Conservation (phyloP, 2,797 vertebrate species). For the Manis crassicaudata region DNA sequence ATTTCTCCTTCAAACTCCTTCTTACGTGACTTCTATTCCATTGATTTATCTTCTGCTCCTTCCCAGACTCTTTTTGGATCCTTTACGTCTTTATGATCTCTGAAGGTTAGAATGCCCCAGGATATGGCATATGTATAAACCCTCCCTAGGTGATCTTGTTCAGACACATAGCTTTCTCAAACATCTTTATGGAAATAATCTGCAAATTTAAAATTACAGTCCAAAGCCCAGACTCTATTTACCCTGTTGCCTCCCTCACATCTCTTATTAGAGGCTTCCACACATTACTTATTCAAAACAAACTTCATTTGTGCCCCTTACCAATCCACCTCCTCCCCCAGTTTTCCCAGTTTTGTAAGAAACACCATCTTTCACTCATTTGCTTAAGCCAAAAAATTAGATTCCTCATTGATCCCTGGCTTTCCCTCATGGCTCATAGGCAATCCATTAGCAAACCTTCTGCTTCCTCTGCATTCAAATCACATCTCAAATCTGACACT, state of each 20-base stretch:
- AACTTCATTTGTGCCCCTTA: neutral
- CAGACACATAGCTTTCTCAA: neutral
- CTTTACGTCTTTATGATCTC: neutral
- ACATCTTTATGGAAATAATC: conserved; percentile 5
- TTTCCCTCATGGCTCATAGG: neutral
- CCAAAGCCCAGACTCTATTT: neutral
- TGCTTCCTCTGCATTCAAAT: neutral
- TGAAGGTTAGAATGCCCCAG: neutral
- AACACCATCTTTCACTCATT: neutral
- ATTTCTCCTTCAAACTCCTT: neutral
- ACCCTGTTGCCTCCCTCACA: neutral
- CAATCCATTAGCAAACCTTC: neutral
- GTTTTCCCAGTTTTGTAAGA: neutral
- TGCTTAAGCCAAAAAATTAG: neutral
- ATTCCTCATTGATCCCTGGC: neutral
- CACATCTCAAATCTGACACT: neutral
- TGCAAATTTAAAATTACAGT: neutral
- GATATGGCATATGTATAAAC: neutral
- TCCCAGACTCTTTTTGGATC: neutral
- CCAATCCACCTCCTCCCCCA: neutral
- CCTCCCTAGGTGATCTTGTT: neutral
- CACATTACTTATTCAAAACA: neutral
- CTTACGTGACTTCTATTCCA: neutral
- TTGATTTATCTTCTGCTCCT: neutral
- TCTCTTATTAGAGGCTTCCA: neutral